Base-by-base conservation (phyloP, 2,888 invertebrate genomes). In the Mesoligia furuncula region DNA sequence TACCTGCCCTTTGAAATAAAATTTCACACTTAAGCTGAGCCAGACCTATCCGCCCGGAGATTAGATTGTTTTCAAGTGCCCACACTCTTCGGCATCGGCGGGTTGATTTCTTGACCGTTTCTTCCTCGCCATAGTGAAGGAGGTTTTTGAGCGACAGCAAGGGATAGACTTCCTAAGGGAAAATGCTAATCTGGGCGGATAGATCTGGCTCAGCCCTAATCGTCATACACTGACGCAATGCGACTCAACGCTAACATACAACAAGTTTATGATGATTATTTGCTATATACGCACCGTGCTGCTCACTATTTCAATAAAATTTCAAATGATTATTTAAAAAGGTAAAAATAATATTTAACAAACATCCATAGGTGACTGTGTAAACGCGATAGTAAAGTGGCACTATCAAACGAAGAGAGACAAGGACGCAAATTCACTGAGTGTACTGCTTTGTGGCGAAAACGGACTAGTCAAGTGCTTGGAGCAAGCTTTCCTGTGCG, bases 381-480 rank as follows among this genome's bases (percentile, higher is more conserved):
- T 99, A 6, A 99, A 99, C 95, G 98, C 98, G 42, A 98, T 99
- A 90, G 99, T 99, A 36, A 99, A 99, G 95, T 99, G 99, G 97
- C 99, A 99, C 93, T 99, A 99, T 92, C 98, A 98, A 89, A 97
- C 98, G n/a, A 98, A 98, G 90, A 98, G 98, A 79, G 98, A 99
- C 92, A 97, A 98, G 73, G 98, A 98, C 90, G 98, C 98, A 2
- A 98, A 98, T 84, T 98, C 98, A 0, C 96, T 99, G 79, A 99
- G 99, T 61, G 98, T 98, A 68, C 96, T 99, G 72, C 96, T 99
- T 39, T 99, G 99, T 94, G 99, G 99, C 0, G 99, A 99, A 93
- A 98, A 98, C 86, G 99, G 99, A 0, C 97, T 99, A 13, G 99
- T 99, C 4, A 98, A 98, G 91, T 99, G 99, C 91, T 96, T 99